Evolutionary conservation across 2,113 vertebrate species (phyloP), one percentile per base, ranked within the genome.

Genomic region (Prunella fulvescens): DNA sequence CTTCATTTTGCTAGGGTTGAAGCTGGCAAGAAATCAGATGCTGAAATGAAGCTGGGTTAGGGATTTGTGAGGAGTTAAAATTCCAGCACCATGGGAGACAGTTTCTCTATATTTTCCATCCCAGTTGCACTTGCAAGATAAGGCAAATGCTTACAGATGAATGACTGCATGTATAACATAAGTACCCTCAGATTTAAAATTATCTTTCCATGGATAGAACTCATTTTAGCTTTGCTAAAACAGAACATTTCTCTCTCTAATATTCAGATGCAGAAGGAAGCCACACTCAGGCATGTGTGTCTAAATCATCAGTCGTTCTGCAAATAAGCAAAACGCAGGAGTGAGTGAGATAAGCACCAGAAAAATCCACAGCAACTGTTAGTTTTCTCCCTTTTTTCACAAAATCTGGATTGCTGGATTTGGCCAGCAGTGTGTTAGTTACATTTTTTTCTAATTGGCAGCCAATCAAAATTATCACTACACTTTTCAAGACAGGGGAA

Each of bases 171-270:
- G 42, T 70, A 73, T 66, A 86, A 86, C 86, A 62, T 57, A 83
- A 92, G 62, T 45, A 57, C 42, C 10, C 50, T 77, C 50, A 39
- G 54, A 88, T 90, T 94, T 92, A 66, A 93, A 88, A 92, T 96
- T 77, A 81, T 83, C 62, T 83, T 8, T 54, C 76, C 50, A 33
- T 25, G 67, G 86, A 47, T 18, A 92, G 45, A 90, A 82, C 24
- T 28, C 61, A 58, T 80, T 93, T 94, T 76, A 82, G 60, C 66
- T 92, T 86, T 45, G 44, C 60, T 37, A 81, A 3, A 3, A 70
- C 6, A 1, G 18, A 94, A 89, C 39, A 48, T 61, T 86, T 95
- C 44, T 33, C 42, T 80, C 44, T 76, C 64, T 90, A 74, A 56
- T 33, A 51, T 74, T 95, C 83, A 74, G 64, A 62, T 56, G 47